A percentile compares a stretch with the other conserved stretches of the same genome.
phyloP scores from a whole-genome alignment of 2,888 invertebrate genomes.

The Cheiracanthium punctorium region DNA sequence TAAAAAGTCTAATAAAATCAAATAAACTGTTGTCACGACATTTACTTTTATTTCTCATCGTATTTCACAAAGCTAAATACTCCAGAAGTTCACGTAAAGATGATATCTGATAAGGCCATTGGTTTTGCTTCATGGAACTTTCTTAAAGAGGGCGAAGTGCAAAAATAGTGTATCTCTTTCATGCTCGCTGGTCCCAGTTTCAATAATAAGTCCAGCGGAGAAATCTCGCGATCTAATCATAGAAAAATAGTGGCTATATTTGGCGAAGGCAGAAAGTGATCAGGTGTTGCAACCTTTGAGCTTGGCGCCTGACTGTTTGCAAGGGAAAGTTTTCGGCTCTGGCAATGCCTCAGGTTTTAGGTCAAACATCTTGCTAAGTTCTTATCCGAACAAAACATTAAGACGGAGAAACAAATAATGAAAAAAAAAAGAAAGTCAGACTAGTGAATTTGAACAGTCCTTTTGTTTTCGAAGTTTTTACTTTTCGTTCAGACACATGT shows the following conservation, averaged over 20 bases:
- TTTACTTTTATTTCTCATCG: neutral
- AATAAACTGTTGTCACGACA: neutral
- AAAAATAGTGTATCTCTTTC: slow-evolving; percentile 3
- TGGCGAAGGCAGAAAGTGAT: slow-evolving; percentile 15
- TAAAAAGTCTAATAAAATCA: no score
- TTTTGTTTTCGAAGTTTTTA: slow-evolving; percentile 11
- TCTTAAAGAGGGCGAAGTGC: neutral
- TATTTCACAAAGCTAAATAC: neutral
- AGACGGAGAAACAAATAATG: neutral
- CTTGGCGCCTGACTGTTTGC: slow-evolving; percentile 50
- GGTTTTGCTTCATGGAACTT: slow-evolving; percentile 1
- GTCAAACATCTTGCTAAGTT: slow-evolving; percentile 28
- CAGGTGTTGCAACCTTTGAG: slow-evolving; percentile 26
- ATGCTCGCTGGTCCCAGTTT: neutral
- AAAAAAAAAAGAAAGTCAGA: slow-evolving; percentile 16
- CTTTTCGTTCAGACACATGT: neutral
- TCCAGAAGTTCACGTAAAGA: neutral
- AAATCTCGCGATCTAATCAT: neutral
- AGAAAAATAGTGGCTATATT: neutral
- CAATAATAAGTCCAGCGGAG: slow-evolving; percentile 1
- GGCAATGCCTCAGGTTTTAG: slow-evolving; percentile 50
- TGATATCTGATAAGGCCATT: neutral
- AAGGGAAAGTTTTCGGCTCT: slow-evolving; percentile 60
- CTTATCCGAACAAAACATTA: neutral
- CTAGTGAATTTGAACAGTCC: neutral